These are phyloP conservation scores for Rhagium mordax DNA, from an alignment of 2,888 invertebrate species.

Conservation along the genomic window DNA sequence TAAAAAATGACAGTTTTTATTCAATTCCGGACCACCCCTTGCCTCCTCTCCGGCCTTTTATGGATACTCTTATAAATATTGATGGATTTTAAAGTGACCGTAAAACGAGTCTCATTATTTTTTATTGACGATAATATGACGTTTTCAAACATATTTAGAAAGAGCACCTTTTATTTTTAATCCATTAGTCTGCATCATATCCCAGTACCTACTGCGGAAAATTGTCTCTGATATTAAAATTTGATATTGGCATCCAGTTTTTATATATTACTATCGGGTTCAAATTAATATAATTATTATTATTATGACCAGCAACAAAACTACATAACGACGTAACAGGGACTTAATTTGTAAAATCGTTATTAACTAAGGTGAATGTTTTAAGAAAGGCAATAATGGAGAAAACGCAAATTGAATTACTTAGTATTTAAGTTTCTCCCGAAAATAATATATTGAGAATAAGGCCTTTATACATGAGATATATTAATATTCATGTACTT, in stretches of 20 bases:
- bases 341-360: background rate
- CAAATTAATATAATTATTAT: background rate
- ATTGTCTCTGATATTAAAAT: slow-evolving; percentile 4
- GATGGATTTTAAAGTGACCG: slow-evolving; percentile 52
- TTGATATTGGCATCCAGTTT: background rate
- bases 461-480: too few species aligned
- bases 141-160: slow-evolving; percentile 35
- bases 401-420: too few species aligned
- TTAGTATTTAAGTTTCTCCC: too few species aligned
- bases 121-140: slow-evolving; percentile 52
- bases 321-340: background rate
- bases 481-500: too few species aligned
- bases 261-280: background rate
- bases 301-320: background rate
- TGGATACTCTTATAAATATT: slow-evolving; percentile 49
- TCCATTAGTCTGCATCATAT: slow-evolving; percentile 19
- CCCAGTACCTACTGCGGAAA: background rate
- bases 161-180: slow-evolving; percentile 25
- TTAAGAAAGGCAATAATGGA: background rate
- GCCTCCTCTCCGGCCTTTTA: slow-evolving; percentile 27
- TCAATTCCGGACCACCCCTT: slow-evolving; percentile 29
- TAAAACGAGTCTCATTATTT: slow-evolving; percentile 54
- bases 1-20: slow-evolving; percentile 36
- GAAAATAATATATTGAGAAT: too few species aligned
- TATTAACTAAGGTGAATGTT: background rate